These are phyloP conservation scores for Cyclina sinensis DNA, from an alignment of 1,140 invertebrate genomes.

Conservation along the genomic window DNA sequence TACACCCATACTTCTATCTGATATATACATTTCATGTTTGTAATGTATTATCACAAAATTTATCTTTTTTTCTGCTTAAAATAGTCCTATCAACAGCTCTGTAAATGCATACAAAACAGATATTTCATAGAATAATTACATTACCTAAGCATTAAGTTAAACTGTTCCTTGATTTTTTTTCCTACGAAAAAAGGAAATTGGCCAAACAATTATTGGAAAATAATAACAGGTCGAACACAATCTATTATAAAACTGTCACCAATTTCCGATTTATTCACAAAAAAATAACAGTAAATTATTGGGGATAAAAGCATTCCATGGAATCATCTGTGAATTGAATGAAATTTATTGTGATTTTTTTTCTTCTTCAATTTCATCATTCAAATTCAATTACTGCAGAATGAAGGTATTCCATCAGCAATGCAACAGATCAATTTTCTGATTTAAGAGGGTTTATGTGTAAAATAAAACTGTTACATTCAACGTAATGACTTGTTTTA, in stretches of 20 bases:
- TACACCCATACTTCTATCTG: too few relatives aligned
- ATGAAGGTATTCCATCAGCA: not conserved
- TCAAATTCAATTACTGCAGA: not conserved
- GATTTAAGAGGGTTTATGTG: too few relatives aligned
- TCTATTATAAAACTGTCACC: slow-evolving; percentile 23
- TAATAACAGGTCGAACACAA: slow-evolving; percentile 1
- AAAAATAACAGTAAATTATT: not conserved
- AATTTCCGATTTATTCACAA: not conserved
- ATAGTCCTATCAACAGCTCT: too few relatives aligned
- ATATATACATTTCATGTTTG: too few relatives aligned
- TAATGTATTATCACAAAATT: too few relatives aligned
- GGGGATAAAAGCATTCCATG: not conserved
- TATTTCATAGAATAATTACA: too few relatives aligned
- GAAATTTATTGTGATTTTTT: not conserved
- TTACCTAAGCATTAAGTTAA: too few relatives aligned
- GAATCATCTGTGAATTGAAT: not conserved
- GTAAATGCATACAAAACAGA: too few relatives aligned
- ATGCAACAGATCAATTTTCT: too few relatives aligned
- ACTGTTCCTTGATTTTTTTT: not conserved
- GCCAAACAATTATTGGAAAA: not conserved
- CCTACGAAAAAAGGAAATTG: slow-evolving; percentile 11
- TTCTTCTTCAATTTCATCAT: not conserved
- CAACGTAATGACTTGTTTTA: too few relatives aligned
- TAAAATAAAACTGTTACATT: too few relatives aligned
- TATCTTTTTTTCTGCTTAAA: too few relatives aligned